phyloP scores from a whole-genome alignment of 1,140 invertebrate species.

The Drosophila ercepeae region DNA sequence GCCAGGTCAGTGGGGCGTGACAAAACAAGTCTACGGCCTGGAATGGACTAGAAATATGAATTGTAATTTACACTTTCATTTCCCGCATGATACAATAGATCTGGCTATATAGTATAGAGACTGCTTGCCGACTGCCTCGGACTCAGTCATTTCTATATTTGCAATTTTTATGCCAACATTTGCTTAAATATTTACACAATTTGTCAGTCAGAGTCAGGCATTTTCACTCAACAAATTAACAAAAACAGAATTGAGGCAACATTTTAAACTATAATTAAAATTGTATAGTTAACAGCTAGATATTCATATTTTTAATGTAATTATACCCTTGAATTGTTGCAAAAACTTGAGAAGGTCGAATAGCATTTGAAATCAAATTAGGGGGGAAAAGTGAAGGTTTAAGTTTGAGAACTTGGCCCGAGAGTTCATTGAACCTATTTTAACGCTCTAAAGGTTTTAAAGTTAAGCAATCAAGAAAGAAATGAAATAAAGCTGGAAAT shows the following conservation, averaged over 20 bases:
- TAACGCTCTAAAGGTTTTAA: slow-evolving; percentile 23
- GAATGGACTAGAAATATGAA: slow-evolving; percentile 26
- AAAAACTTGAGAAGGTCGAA: too few relatives aligned
- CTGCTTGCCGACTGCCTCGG: slow-evolving; percentile 1
- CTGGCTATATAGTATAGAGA: slow-evolving; percentile 7
- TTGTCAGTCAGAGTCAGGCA: slow-evolving; percentile 24
- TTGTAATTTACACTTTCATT: slow-evolving; percentile 41
- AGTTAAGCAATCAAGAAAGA: slow-evolving; percentile 21
- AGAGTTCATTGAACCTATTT: slow-evolving; percentile 51
- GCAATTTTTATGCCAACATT: slow-evolving; percentile 26
- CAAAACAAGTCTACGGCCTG: slow-evolving; percentile 36
- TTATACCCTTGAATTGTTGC: slow-evolving; percentile 29
- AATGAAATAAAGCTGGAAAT: slow-evolving; percentile 1
- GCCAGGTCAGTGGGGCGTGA: slow-evolving; percentile 40
- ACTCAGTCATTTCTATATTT: slow-evolving; percentile 43
- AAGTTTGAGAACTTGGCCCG: slow-evolving; percentile 9
- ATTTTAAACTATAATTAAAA: slow-evolving; percentile 19
- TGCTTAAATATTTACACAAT: slow-evolving; percentile 59
- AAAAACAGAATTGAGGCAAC: slow-evolving; percentile 14
- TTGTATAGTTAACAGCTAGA: not conserved
- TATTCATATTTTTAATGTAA: slow-evolving; percentile 9
- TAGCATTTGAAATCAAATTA: slow-evolving; percentile 3
- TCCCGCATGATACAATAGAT: slow-evolving; percentile 18
- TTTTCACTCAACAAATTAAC: slow-evolving; percentile 23
- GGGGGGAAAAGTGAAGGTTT: slow-evolving; percentile 13